Evolutionary conservation across 2,888 invertebrate genomes (phyloP).

Genomic region (Bedellia somnulentella): DNA sequence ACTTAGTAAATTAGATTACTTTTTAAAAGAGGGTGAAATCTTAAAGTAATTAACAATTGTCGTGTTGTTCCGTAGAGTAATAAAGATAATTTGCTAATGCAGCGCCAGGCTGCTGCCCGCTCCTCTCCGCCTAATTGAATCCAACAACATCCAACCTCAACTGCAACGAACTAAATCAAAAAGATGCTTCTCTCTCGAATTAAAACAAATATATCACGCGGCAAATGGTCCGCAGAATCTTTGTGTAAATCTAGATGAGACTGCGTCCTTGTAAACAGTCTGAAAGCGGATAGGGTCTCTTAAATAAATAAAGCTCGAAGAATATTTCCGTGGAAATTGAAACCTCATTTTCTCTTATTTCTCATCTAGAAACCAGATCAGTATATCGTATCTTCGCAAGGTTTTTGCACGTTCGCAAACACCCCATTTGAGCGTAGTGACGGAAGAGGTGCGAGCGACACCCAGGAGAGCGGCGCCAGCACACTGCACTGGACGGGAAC

Average conservation of each 20-base stretch:
- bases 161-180: conserved; percentile 15
- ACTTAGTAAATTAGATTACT: too few relatives aligned
- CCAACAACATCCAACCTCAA: conserved; percentile 24
- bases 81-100: conserved; percentile 30
- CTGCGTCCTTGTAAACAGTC: not conserved
- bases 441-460: conserved; percentile 2
- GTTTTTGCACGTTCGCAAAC: not conserved
- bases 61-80: conserved; percentile 24
- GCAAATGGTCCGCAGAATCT: conserved; percentile 3
- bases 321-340: too few relatives aligned
- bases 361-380: too few relatives aligned
- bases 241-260: not conserved
- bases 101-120: conserved; percentile 17
- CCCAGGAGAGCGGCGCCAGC: not conserved
- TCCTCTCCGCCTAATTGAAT: conserved; percentile 25
- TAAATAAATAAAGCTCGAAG: not conserved
- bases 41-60: conserved; percentile 29
- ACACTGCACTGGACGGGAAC: conserved; percentile 26
- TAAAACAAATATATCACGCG: too few relatives aligned
- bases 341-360: too few relatives aligned
- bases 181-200: conserved; percentile 4
- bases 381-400: too few relatives aligned
- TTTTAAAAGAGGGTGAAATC: too few relatives aligned
- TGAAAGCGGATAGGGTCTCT: not conserved
- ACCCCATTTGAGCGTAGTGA: too few relatives aligned